A percentile compares a stretch with the other conserved stretches of the same genome.
Conservation (phyloP, 2,888 invertebrate genomes). For the Callosobruchus maculatus region DNA sequence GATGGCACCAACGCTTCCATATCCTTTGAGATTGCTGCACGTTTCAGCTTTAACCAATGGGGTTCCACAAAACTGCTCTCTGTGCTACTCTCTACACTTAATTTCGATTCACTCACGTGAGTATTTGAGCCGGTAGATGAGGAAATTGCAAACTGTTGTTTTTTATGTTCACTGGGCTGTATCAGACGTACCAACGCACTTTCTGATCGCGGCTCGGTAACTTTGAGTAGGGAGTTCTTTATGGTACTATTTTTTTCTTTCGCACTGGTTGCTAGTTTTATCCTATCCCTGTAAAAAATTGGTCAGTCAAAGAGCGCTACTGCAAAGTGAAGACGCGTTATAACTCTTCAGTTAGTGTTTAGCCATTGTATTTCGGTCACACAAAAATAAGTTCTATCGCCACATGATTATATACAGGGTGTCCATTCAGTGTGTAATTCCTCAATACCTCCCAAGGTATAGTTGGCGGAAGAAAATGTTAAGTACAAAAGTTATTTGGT, state of each 20-base stretch:
- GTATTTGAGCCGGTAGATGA: constrained; percentile 5
- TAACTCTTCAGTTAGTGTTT: too few species aligned
- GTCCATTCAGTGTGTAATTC: too few species aligned
- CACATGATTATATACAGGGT: too few species aligned
- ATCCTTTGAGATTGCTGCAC: constrained; percentile 63
- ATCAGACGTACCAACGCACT: constrained; percentile 20
- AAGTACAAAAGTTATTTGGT: too few species aligned
- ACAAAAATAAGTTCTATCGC: too few species aligned
- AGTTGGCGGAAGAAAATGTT: too few species aligned
- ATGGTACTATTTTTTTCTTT: constrained; percentile 33
- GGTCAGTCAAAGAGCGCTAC: too few species aligned
- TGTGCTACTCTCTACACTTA: background rate
- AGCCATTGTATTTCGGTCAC: too few species aligned
- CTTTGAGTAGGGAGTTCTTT: constrained; percentile 32
- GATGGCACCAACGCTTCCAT: constrained; percentile 19
- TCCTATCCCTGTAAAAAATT: constrained; percentile 33
- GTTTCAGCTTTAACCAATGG: constrained; percentile 72
- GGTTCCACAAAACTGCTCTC: constrained; percentile 45
- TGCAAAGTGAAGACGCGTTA: too few species aligned
- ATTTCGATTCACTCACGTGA: background rate
- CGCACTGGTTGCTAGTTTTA: constrained; percentile 37
- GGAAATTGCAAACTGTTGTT: constrained; percentile 1
- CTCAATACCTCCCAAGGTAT: too few species aligned
- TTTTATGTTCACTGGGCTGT: constrained; percentile 34
- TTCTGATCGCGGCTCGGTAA: constrained; percentile 31